Conservation (phyloP, 2,113 vertebrate genomes). For the Sorex araneus region DNA sequence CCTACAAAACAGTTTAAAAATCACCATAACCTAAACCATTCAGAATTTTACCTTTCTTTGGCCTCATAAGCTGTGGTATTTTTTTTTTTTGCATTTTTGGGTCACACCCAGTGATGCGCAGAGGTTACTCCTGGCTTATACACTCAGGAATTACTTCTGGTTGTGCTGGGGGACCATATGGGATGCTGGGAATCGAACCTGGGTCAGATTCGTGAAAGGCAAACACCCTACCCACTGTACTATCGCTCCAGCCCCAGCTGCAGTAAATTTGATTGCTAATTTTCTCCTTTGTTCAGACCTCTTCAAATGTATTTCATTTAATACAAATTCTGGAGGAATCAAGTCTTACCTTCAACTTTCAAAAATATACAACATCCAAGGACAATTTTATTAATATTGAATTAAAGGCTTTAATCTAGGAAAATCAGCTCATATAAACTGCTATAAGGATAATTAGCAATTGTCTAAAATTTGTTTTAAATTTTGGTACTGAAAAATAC, state of each 20-base stretch:
- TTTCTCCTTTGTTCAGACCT: neutral
- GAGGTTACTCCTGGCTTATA: no score
- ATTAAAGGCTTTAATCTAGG: conserved; percentile 59
- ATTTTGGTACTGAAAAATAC: neutral
- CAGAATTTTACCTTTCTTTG: neutral
- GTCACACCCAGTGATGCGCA: no score
- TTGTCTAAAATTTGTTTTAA: conserved; percentile 62
- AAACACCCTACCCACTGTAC: no score
- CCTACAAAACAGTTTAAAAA: conserved; percentile 5
- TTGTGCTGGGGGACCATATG: no score
- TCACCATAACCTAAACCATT: neutral
- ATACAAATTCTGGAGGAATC: conserved; percentile 1
- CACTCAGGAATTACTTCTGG: no score
- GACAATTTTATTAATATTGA: conserved; percentile 42
- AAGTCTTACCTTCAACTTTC: conserved; percentile 44
- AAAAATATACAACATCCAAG: conserved; percentile 17
- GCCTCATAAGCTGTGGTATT: neutral
- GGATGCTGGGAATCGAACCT: no score
- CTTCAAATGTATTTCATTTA: conserved; percentile 19
- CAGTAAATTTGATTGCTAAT: neutral
- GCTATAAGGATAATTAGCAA: neutral
- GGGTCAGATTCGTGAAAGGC: no score
- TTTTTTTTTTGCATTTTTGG: no score
- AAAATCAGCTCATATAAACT: conserved; percentile 23
- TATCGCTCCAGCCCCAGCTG: no score